phyloP scores from a whole-genome alignment of 1,140 invertebrate species.

The Drosophila ambigua region DNA sequence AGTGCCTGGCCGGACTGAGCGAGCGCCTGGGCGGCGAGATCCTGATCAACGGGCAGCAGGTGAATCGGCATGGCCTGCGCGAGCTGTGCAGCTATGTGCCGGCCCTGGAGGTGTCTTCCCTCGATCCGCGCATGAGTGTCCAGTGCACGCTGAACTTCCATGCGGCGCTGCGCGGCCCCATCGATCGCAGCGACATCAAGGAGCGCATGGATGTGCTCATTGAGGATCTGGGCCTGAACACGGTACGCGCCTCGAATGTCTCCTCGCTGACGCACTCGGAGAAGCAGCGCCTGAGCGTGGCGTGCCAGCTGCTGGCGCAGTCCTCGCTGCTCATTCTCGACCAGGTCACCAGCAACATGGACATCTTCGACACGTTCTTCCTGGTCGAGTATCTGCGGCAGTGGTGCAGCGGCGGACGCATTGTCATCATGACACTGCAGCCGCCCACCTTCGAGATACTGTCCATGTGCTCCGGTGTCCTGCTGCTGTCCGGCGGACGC shows the following conservation, averaged over 20 bases:
- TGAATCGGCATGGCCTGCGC: conserved; percentile 88
- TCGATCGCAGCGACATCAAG: conserved; percentile 87
- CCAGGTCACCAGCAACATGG: conserved; percentile 95
- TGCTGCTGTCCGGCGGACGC: conserved; percentile 93
- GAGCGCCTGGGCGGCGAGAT: conserved; percentile 91
- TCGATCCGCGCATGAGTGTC: conserved; percentile 90
- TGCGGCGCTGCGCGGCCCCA: conserved; percentile 88
- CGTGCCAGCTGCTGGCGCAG: conserved; percentile 93
- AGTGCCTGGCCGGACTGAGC: conserved; percentile 90
- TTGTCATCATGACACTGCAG: conserved; percentile 95
- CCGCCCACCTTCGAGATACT: conserved; percentile 98
- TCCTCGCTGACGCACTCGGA: conserved; percentile 93
- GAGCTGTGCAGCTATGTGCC: conserved; percentile 84
- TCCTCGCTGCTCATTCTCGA: conserved; percentile 94
- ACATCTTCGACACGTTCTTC: conserved; percentile 98
- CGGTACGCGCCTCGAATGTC: conserved; percentile 91
- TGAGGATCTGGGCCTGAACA: conserved; percentile 94
- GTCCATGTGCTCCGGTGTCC: conserved; percentile 94
- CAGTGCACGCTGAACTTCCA: conserved; percentile 93
- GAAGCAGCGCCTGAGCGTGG: conserved; percentile 92
- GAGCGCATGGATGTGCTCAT: conserved; percentile 92
- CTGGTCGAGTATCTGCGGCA: conserved; percentile 96
- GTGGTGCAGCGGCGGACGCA: conserved; percentile 93
- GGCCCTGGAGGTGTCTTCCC: conserved; percentile 74
- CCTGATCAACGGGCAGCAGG: conserved; percentile 92